A percentile compares a stretch with the other conserved stretches of the same genome.
Conservation (phyloP, 2,113 vertebrate genomes). For the Elephas maximus region DNA sequence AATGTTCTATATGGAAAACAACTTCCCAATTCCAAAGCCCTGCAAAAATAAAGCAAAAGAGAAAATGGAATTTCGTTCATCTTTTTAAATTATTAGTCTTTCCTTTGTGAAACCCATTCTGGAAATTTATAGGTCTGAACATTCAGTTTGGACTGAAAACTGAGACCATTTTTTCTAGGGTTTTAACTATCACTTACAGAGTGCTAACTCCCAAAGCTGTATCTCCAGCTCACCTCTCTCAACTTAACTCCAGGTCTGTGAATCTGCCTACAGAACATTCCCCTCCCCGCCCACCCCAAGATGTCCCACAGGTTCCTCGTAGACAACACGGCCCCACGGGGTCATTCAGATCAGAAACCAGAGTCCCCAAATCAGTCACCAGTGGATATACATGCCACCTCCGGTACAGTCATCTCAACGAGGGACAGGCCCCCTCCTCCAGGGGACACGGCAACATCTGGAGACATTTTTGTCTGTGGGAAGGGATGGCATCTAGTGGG, state of each 20-base stretch:
- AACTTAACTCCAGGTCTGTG: not conserved
- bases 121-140: not conserved
- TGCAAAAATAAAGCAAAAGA: not conserved
- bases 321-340: not conserved
- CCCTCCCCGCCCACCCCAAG: not conserved
- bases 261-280: not conserved
- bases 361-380: not conserved
- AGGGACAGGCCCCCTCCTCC: not conserved
- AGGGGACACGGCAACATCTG: not conserved
- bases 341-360: not conserved
- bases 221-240: not conserved
- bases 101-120: not conserved
- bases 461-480: not conserved
- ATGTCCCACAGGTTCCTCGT: not conserved
- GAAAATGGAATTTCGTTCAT: conserved; percentile 12
- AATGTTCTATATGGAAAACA: conserved; percentile 14
- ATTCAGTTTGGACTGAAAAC: not conserved
- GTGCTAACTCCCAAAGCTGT: not conserved
- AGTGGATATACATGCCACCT: not conserved
- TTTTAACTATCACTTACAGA: not conserved
- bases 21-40: not conserved
- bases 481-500: not conserved
- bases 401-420: not conserved
- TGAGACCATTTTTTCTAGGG: not conserved
- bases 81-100: conserved; percentile 44